Evolutionary conservation across 2,888 invertebrate species (phyloP), one percentile per base, ranked within the genome.

Genomic region (Archips crataeganus): DNA sequence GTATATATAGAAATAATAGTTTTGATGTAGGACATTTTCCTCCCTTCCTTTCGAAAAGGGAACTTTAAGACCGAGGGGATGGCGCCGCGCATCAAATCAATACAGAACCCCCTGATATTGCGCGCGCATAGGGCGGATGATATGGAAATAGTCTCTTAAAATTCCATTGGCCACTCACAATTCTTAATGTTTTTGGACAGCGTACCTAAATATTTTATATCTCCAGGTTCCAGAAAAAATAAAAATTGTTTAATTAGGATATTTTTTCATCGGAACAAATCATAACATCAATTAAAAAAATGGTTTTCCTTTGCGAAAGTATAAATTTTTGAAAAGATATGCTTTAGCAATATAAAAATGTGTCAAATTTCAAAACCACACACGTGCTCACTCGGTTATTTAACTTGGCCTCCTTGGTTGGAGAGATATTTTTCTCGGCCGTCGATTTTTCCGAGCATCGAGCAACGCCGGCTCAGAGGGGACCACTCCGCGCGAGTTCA

Each of bases 401-500:
- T 32, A 23, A 23, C 23, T 23, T 23, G 61, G 45, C 45, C 6
- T 45, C 11, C 45, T 6, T 62, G 45, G 47, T 47, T 47, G 45
- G 47, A 32, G 9, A 47, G 47, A 47, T 63, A 67, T 69, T 73
- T 73, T 64, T 69, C 69, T 74, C 69, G 84, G 79, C 79, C 80
- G 80, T 80, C 75, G 80, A 85, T 84, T 91, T 91, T 91, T 88
- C 88, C 85, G 81, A 84, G 79, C 83, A 82, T 82, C 84, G 81
- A 84, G 84, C 85, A 85, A 80, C 84, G 73, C 51, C 74, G 85
- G 84, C 85, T 85, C 87, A 89, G 89, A 90, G 88, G 86, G 88
- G 89, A 86, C 86, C 85, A 85, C 86, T 63, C 67, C 45, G 85
- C 79, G 32, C 81, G 93, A 87, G 94, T 94, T 94, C 94, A 94